Evolutionary conservation across 2,113 vertebrate species (phyloP), one percentile per base, ranked within the genome.

Genomic region (Anguilla rostrata): DNA sequence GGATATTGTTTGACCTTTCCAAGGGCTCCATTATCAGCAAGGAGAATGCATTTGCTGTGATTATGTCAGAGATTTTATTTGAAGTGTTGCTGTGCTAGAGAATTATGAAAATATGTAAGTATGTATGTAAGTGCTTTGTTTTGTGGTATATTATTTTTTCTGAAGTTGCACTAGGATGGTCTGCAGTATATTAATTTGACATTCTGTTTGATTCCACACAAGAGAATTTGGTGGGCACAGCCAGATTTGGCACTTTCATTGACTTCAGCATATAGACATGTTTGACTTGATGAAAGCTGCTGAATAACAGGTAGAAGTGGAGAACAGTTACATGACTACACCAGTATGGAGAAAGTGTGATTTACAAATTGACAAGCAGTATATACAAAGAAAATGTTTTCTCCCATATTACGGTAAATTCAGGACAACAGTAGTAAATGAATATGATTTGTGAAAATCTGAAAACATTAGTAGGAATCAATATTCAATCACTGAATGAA

Each of bases 281-380:
- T 66, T 34, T 60, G 40, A 88, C 83, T 83, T 86, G 49, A 57
- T 82, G 40, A 86, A 86, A 66, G 49, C 86, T 34, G 71, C 86
- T n/a, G 71, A 86, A 63, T 84, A 88, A 83, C 87, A 86, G 87
- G 87, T 88, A 86, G 85, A 78, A 43, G 53, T 2, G n/a, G 20
- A 56, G 82, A 83, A 57, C 40, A 83, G 4, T n/a, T 56, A 57
- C 15, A 40, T 18, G 22, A 53, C 43, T 49, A 34, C 34, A 34
- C 34, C 34, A 34, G 34, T 34, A 34, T 34, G 34, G 34, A 34
- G 34, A 34, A 34, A 34, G 34, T 34, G 34, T 34, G 34, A 34
- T 34, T 34, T 34, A 34, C 34, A 34, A 34, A 34, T 15, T n/a
- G n/a, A 40, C 26, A n/a, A n/a, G 63, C 26, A n/a, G 16, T 71